Conservation (phyloP, 2,113 vertebrate genomes). For the Daboia siamensis region DNA sequence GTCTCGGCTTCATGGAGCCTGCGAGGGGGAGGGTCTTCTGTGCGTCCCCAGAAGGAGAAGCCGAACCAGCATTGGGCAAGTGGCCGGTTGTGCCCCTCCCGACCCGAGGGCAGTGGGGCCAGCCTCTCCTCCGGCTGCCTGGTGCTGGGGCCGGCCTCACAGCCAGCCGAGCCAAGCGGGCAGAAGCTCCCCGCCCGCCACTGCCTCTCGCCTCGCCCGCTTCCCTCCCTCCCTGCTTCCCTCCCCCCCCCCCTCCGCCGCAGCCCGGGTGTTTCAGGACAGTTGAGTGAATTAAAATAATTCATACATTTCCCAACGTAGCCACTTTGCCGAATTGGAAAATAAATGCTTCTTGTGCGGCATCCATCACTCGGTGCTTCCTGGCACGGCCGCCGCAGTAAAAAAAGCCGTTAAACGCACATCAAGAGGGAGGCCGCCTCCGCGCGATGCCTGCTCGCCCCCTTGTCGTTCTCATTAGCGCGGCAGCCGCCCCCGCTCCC, state of each 20-base stretch:
- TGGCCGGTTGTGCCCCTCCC: neutral
- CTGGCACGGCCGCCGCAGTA: slow-evolving; percentile 91
- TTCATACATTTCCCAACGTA: slow-evolving; percentile 83
- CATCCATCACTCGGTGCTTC: slow-evolving; percentile 96
- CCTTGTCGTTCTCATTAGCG: slow-evolving; percentile 93
- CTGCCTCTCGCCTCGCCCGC: neutral
- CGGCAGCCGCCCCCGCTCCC: slow-evolving; percentile 72
- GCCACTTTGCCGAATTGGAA: slow-evolving; percentile 79
- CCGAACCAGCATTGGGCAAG: rapidly evolving
- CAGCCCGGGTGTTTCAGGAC: slow-evolving; percentile 70
- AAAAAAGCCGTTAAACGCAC: slow-evolving; percentile 98
- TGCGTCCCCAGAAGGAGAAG: too few relatives aligned
- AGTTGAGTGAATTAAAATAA: slow-evolving; percentile 88
- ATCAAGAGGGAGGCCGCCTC: slow-evolving; percentile 96
- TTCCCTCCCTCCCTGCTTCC: neutral
- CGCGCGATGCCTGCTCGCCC: slow-evolving; percentile 88
- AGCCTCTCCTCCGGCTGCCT: rapidly evolving
- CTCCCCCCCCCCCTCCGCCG: slow-evolving; percentile 24
- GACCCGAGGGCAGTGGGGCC: neutral
- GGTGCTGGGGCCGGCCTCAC: rapidly evolving
- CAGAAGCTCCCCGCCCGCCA: neutral
- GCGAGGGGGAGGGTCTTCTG: neutral
- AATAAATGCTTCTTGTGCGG: slow-evolving; percentile 91
- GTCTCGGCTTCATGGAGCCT: too few relatives aligned
- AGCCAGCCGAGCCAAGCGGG: neutral